phyloP scores from a whole-genome alignment of 2,113 vertebrate genomes.

The Poeciliopsis turrubarensis region DNA sequence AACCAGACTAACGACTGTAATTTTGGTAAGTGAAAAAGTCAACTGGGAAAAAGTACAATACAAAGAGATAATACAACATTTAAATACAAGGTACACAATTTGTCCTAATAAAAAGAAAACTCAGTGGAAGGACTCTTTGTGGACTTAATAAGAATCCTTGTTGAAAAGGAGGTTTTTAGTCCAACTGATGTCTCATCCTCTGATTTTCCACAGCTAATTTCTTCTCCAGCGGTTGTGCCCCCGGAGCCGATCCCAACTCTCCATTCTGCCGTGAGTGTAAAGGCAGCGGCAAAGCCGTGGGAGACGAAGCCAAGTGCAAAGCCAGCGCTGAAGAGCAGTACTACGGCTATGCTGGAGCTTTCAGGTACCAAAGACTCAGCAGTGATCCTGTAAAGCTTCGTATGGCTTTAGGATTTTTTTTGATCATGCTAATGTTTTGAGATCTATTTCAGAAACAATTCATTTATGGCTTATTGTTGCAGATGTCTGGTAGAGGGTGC shows the following conservation, averaged over 20 bases:
- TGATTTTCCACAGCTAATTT: conserved; percentile 63
- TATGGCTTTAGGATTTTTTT: neutral
- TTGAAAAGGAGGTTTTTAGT: neutral
- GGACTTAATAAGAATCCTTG: neutral
- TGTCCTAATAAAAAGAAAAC: neutral
- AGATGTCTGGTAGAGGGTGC: conserved; percentile 86
- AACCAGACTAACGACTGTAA: conserved; percentile 73
- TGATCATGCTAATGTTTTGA: neutral
- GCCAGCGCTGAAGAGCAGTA: conserved; percentile 82
- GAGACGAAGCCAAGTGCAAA: conserved; percentile 73
- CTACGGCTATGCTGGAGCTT: conserved; percentile 86
- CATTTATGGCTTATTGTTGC: conserved; percentile 1
- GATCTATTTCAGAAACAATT: neutral
- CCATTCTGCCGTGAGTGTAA: conserved; percentile 84
- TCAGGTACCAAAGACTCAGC: conserved; percentile 76
- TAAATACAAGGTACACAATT: neutral
- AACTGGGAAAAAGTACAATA: neutral
- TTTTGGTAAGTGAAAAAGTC: conserved; percentile 79
- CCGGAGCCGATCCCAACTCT: conserved; percentile 79
- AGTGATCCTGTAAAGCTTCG: neutral
- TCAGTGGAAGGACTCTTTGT: neutral
- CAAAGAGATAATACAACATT: neutral
- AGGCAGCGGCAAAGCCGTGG: conserved; percentile 57
- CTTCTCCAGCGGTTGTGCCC: conserved; percentile 87
- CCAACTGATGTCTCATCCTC: neutral